Conservation (phyloP, 1,140 invertebrate species). For the Agraylea sexmaculata region DNA sequence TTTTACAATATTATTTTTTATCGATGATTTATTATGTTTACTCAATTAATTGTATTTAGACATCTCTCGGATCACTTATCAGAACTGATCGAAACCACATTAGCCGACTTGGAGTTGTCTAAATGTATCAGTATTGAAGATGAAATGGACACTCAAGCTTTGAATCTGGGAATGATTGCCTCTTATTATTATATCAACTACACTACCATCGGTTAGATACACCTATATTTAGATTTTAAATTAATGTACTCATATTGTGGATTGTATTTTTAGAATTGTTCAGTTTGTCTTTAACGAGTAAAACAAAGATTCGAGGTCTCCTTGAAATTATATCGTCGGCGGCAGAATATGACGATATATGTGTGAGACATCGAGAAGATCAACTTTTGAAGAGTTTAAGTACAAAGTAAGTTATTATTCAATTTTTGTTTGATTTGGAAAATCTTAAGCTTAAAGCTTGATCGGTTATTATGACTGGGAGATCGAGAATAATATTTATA, state of each 20-base stretch:
- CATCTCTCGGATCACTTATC: constrained; percentile 98
- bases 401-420: constrained; percentile 27
- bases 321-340: constrained; percentile 97
- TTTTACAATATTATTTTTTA: neutral
- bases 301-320: constrained; percentile 94
- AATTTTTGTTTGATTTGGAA: neutral
- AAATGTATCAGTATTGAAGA: constrained; percentile 98
- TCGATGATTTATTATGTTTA: neutral
- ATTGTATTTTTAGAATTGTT: constrained; percentile 68
- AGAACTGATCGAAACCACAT: constrained; percentile 92
- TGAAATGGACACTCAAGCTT: constrained; percentile 90
- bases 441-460: neutral
- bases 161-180: constrained; percentile 99
- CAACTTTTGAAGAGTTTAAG: constrained; percentile 69
- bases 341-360: constrained; percentile 90
- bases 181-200: constrained; percentile 99
- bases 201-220: constrained; percentile 78
- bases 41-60: constrained; percentile 25
- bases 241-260: neutral
- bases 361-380: constrained; percentile 93
- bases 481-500: too few relatives aligned
- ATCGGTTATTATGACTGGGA: too few relatives aligned
- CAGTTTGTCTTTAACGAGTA: constrained; percentile 89
- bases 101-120: constrained; percentile 91
- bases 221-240: neutral